Base-by-base conservation (phyloP, 2,797 vertebrate genomes). In the Channa striata region DNA sequence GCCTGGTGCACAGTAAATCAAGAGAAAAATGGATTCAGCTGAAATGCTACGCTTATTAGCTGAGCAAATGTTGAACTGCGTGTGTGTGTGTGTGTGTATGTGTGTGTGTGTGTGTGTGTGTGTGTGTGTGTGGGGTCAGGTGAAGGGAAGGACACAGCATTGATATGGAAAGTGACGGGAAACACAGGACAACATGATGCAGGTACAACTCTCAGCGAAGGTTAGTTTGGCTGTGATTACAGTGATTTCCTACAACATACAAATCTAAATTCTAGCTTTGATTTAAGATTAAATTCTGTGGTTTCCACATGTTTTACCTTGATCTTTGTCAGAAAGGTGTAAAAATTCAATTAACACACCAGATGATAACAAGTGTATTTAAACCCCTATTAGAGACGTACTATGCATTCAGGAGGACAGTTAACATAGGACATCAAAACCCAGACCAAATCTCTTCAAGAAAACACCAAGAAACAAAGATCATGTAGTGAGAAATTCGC, bases 51-150 rank as follows among this genome's bases (percentile, higher is more conserved):
- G 84, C 85, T 85, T 83, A 85, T 92, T 88, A 90, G 78, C 73
- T 82, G 77, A 85, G 85, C 82, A 92, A 91, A 90, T 84, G 75
- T 82, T 89, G 80, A 82, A 81, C 20, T 63, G 67, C 57, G 60
- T 48, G 62, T 74, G 65, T 61, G 77, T 73, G 50, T 2, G 3
- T 3, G 25, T 3, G 25, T 3, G 25, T 30, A 6, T 30, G 25
- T 63, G 67, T 57, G 60, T 50, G 62, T 74, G 65, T 63, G 77
- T 74, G 50, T 30, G 3, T 63, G 67, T 57, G 60, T 50, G 62
- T 74, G 65, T 63, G 77, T 74, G 48, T n/a, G 2, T 77, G 74
- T 62, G 47, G 58, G 16, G 40, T 16, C 12, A 70, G 69, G 82
- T 73, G 78, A 87, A 50, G 65, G 49, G 56, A 79, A 88, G 82